Evolutionary conservation across 53 echinoderm and acorn worm species (phyloP).

Genomic region (Paelopatides confundens): DNA sequence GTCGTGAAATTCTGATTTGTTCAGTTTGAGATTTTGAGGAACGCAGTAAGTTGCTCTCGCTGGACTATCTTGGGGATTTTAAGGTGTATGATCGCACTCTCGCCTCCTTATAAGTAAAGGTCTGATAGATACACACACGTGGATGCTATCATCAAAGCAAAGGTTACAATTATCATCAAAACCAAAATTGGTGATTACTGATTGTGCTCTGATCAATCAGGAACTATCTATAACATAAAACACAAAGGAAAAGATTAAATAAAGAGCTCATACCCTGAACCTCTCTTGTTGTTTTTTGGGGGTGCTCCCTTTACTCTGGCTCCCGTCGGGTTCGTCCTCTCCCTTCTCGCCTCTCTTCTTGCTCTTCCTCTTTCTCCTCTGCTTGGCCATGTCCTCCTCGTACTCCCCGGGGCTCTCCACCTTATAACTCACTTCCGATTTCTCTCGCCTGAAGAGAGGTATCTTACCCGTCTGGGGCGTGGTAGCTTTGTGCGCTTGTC

Average conservation of each 20-base stretch:
- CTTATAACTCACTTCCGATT: not conserved
- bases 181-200: too few species aligned
- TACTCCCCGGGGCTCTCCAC: conserved; percentile 25
- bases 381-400: conserved; percentile 28
- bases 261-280: conserved; percentile 11
- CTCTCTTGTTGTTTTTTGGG: conserved; percentile 36
- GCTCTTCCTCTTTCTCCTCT: conserved; percentile 37
- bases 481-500: not conserved
- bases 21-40: too few species aligned
- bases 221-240: not conserved
- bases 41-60: too few species aligned
- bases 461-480: not conserved
- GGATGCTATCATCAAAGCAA: too few species aligned
- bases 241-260: too few species aligned
- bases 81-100: too few species aligned
- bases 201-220: not conserved
- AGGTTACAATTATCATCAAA: too few species aligned
- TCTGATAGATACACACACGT: not conserved
- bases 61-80: too few species aligned
- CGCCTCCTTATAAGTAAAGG: too few species aligned
- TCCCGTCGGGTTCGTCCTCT: conserved; percentile 21
- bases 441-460: conserved; percentile 37
- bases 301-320: not conserved
- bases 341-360: conserved; percentile 47
- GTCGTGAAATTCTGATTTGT: too few species aligned